A percentile compares a stretch with the other conserved stretches of the same genome.
phyloP scores from a whole-genome alignment of 2,888 invertebrate genomes.

The Scotopteryx bipunctaria region DNA sequence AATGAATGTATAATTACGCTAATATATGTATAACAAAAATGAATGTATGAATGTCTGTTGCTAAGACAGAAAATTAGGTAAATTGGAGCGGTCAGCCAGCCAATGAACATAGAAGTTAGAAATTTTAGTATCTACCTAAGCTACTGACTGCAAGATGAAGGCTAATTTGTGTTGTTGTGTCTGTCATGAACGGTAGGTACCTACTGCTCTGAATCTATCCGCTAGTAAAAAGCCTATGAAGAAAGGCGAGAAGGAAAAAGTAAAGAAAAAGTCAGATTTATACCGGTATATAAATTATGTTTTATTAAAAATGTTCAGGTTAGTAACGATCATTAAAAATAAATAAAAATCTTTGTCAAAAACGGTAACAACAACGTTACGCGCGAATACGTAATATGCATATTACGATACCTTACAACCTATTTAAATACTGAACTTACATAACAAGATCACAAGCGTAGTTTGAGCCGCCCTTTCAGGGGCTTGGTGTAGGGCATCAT shows the following conservation, averaged over 20 bases:
- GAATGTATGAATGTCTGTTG: slow-evolving; percentile 2
- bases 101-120: slow-evolving; percentile 43
- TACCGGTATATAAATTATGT: slow-evolving; percentile 80
- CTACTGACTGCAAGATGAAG: slow-evolving; percentile 23
- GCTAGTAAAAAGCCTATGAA: slow-evolving; percentile 8
- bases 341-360: slow-evolving; percentile 80
- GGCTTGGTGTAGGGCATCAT: slow-evolving; percentile 79
- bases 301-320: slow-evolving; percentile 77
- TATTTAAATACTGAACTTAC: slow-evolving; percentile 81
- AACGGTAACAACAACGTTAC: slow-evolving; percentile 61
- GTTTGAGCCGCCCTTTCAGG: slow-evolving; percentile 74
- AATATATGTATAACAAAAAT: background rate
- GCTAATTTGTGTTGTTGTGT: slow-evolving; percentile 30
- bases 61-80: slow-evolving; percentile 28
- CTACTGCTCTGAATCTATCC: background rate
- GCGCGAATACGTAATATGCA: slow-evolving; percentile 79
- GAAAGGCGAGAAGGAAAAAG: slow-evolving; percentile 34
- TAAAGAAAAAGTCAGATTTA: slow-evolving; percentile 59
- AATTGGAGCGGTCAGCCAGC: slow-evolving; percentile 44
- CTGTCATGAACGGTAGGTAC: slow-evolving; percentile 9
- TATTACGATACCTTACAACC: slow-evolving; percentile 82
- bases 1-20: background rate
- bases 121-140: slow-evolving; percentile 29
- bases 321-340: slow-evolving; percentile 76
- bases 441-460: slow-evolving; percentile 81